Conservation (phyloP, 2,888 invertebrate genomes). For the Clusia tigrina region DNA sequence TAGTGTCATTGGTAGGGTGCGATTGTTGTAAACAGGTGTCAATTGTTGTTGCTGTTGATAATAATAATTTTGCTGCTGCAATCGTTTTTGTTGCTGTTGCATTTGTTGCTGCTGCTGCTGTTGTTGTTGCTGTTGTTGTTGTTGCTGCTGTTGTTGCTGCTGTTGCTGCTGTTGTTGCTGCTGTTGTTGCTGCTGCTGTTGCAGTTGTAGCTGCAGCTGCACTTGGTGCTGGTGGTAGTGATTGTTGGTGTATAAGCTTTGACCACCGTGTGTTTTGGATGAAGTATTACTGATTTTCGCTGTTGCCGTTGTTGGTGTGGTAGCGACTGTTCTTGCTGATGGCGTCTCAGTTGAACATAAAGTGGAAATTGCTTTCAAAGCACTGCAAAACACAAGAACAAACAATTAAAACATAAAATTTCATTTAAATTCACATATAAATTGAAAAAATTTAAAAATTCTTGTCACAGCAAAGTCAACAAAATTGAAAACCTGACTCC, state of each 20-base stretch:
- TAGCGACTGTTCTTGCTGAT: slow-evolving; percentile 32
- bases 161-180: too few species aligned
- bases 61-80: slow-evolving; percentile 21
- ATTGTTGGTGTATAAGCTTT: slow-evolving; percentile 28
- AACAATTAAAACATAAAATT: too few species aligned
- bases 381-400: too few species aligned
- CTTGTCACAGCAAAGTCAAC: too few species aligned
- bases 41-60: slow-evolving; percentile 24
- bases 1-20: slow-evolving; percentile 18
- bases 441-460: too few species aligned
- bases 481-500: too few species aligned
- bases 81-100: slow-evolving; percentile 28
- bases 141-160: slow-evolving; percentile 35
- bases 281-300: slow-evolving; percentile 50
- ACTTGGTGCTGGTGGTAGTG: too few species aligned
- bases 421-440: too few species aligned
- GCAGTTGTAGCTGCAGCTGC: too few species aligned
- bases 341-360: not conserved
- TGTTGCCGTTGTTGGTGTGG: slow-evolving; percentile 34
- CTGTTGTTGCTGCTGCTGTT: too few species aligned
- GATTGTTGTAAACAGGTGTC: slow-evolving; percentile 24
- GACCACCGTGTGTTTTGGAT: slow-evolving; percentile 43
- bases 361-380: too few species aligned
- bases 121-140: slow-evolving; percentile 40
- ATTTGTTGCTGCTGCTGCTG: slow-evolving; percentile 21